Conservation (phyloP, 1,140 invertebrate genomes). For the Eumeta japonica region DNA sequence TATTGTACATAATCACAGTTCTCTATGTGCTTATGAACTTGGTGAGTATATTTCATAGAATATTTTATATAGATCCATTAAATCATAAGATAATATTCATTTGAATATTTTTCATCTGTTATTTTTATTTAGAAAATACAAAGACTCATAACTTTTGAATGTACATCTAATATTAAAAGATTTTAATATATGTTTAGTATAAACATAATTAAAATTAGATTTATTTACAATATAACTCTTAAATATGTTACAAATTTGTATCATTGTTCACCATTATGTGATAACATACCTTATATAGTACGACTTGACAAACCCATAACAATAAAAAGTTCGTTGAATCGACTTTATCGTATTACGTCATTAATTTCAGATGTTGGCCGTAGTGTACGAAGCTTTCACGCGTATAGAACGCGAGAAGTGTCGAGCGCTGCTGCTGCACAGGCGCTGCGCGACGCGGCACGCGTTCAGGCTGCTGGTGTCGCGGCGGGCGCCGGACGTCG, state of each 20-base stretch:
- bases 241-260: neutral
- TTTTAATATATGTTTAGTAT: too few relatives aligned
- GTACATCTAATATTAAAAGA: too few relatives aligned
- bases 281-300: neutral
- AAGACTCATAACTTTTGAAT: too few relatives aligned
- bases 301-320: neutral
- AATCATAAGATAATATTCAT: neutral
- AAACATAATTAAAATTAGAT: neutral
- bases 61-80: neutral
- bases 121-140: too few relatives aligned
- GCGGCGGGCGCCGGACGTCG: slow-evolving; percentile 65
- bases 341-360: slow-evolving; percentile 12
- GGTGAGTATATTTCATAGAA: slow-evolving; percentile 51
- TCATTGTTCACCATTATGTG: neutral
- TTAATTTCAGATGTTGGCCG: slow-evolving; percentile 86
- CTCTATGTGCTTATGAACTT: slow-evolving; percentile 90
- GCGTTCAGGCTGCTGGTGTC: slow-evolving; percentile 79
- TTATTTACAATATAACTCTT: neutral
- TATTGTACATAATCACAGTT: slow-evolving; percentile 81
- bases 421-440: slow-evolving; percentile 80
- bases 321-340: neutral
- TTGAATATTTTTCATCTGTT: neutral
- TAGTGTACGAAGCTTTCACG: slow-evolving; percentile 89
- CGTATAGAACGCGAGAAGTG: slow-evolving; percentile 86
- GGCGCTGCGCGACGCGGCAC: slow-evolving; percentile 78